phyloP scores from a whole-genome alignment of 2,113 vertebrate genomes.

The Amphilophus citrinellus region DNA sequence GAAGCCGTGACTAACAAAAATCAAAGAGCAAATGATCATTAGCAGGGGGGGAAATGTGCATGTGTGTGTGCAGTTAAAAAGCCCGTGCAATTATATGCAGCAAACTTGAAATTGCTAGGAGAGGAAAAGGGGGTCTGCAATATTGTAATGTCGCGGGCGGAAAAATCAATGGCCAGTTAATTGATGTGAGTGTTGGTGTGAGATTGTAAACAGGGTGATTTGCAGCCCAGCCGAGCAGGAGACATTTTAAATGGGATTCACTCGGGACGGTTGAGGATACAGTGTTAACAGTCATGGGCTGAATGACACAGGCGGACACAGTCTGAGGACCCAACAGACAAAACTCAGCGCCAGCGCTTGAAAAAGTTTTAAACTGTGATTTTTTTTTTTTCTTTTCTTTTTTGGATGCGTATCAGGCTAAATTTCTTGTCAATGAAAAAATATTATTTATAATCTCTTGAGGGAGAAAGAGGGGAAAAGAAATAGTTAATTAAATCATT shows the following conservation, averaged over 20 bases:
- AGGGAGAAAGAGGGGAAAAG: neutral
- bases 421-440: neutral
- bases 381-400: neutral
- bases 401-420: neutral
- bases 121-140: slow-evolving; percentile 72
- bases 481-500: neutral
- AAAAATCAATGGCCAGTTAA: slow-evolving; percentile 87
- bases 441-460: neutral
- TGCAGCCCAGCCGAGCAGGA: slow-evolving; percentile 86
- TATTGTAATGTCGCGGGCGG: slow-evolving; percentile 83
- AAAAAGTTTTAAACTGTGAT: slow-evolving; percentile 30
- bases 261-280: slow-evolving; percentile 73
- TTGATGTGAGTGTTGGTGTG: slow-evolving; percentile 89
- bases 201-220: slow-evolving; percentile 91
- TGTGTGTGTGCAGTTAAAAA: slow-evolving; percentile 13
- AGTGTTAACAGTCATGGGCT: slow-evolving; percentile 66
- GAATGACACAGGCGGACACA: slow-evolving; percentile 72
- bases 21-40: slow-evolving; percentile 48
- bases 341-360: slow-evolving; percentile 42
- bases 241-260: slow-evolving; percentile 86
- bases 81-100: slow-evolving; percentile 58
- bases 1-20: slow-evolving; percentile 24
- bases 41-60: slow-evolving; percentile 24
- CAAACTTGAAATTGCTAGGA: slow-evolving; percentile 64
- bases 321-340: slow-evolving; percentile 56